Evolutionary conservation across 2,888 invertebrate species (phyloP), one percentile per base, ranked within the genome.

Genomic region (Crocallis elinguaria): DNA sequence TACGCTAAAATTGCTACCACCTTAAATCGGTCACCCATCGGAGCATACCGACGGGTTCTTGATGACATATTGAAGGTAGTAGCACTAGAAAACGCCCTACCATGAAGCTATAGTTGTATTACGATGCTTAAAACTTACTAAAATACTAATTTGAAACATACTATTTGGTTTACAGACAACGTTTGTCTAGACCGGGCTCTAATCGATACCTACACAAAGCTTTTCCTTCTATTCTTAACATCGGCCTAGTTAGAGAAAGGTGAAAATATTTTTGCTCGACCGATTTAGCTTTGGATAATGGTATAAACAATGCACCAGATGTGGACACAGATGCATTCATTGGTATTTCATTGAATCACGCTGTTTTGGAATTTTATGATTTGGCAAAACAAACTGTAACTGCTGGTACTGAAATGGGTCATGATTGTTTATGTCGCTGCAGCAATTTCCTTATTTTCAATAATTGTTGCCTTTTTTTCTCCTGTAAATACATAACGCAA

Each of bases 311-410:
- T 54, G 51, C 46, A 42, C 25, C 43, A 45, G 42, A 58, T 32
- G 38, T 51, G 42, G 48, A 52, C 38, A 44, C 55, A 51, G 50
- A 49, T 55, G 57, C 57, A 55, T 48, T 42, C 43, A n/a, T 21
- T 27, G 32, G 57, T 46, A 44, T 49, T 46, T 38, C 13, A 17
- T 46, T 64, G 64, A 61, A 45, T 64, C 60, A 61, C 38, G 7
- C 14, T 59, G 57, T 58, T 61, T 60, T 57, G 57, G 48, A 55
- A 55, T 19, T 12, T 41, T 14, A 25, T 27, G 23, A 36, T 46
- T 46, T 46, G 52, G 52, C 52, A 52, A 46, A 52, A 39, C 45
- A 46, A 7, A 37, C 48, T 45, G 42, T 14, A 37, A 36, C 32
- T 35, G 36, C 13, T 33, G 19, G 27, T 21, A 27, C 29, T 48